Evolutionary conservation across 2,888 invertebrate species (phyloP).

Genomic region (Pteria penguin): DNA sequence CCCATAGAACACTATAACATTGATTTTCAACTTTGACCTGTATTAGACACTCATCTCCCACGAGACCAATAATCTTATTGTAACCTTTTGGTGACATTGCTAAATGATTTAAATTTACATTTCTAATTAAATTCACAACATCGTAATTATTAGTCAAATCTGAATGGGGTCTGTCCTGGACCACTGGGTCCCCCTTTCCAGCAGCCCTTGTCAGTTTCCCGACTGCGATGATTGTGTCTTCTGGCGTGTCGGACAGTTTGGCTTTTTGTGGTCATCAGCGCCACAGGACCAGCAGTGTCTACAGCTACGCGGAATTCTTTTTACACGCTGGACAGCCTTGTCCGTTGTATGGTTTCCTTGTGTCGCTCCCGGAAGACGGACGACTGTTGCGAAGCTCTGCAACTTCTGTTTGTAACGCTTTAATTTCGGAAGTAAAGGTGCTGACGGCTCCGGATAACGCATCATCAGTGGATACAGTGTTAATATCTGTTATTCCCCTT

Average conservation of each 20-base stretch:
- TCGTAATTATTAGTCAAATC: background rate
- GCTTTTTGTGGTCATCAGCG: background rate
- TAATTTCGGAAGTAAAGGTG: background rate
- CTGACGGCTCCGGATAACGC: background rate
- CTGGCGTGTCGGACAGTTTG: background rate
- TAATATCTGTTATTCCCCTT: background rate
- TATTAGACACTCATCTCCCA: background rate
- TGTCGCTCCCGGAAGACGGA: background rate
- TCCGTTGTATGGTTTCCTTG: background rate
- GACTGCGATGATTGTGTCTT: background rate
- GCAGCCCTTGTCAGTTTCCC: background rate
- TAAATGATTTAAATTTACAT: background rate
- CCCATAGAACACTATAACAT: background rate
- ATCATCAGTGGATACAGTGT: background rate
- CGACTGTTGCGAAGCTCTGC: background rate
- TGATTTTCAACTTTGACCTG: background rate
- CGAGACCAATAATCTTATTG: background rate
- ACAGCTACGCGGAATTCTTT: background rate
- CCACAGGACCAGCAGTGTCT: background rate
- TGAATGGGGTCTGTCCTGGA: background rate
- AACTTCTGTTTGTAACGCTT: background rate
- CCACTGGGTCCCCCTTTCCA: background rate
- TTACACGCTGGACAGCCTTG: background rate
- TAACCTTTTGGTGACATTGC: background rate
- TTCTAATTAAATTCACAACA: too few species aligned